These are phyloP conservation scores for Cosmia trapezina DNA, from an alignment of 2,888 invertebrate species.

Conservation along the genomic window DNA sequence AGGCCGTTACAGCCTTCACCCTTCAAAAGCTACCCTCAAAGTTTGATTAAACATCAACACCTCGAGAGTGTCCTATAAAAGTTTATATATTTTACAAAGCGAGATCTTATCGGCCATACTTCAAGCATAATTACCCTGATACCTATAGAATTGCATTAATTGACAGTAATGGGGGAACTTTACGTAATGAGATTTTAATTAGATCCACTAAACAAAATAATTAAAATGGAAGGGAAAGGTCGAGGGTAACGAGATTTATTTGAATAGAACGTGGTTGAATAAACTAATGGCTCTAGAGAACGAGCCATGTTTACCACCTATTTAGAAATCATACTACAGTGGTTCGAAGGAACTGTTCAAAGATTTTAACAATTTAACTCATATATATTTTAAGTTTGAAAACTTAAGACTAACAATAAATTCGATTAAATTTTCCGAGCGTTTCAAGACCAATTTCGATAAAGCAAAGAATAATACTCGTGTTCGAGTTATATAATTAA, in stretches of 20 bases:
- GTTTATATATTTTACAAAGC: constrained; percentile 42
- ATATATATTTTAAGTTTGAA: background rate
- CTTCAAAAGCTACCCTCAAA: constrained; percentile 20
- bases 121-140: constrained; percentile 48
- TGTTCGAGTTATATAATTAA: background rate
- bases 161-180: constrained; percentile 53
- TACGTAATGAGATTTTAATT: constrained; percentile 63
- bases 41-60: constrained; percentile 56
- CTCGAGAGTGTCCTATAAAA: constrained; percentile 43
- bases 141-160: constrained; percentile 55
- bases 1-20: constrained; percentile 5
- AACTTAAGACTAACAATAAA: background rate
- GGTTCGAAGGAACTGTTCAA: background rate
- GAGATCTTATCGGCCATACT: constrained; percentile 48
- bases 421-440: background rate
- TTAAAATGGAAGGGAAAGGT: constrained; percentile 52
- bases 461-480: background rate
- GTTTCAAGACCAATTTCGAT: background rate
- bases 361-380: background rate
- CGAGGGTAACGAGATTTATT: constrained; percentile 37
- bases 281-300: constrained; percentile 18
- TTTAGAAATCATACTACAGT: background rate
- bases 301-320: background rate
- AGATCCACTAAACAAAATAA: constrained; percentile 60
- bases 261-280: constrained; percentile 42